Conservation (phyloP, 2,113 vertebrate genomes). For the Rana temporaria region DNA sequence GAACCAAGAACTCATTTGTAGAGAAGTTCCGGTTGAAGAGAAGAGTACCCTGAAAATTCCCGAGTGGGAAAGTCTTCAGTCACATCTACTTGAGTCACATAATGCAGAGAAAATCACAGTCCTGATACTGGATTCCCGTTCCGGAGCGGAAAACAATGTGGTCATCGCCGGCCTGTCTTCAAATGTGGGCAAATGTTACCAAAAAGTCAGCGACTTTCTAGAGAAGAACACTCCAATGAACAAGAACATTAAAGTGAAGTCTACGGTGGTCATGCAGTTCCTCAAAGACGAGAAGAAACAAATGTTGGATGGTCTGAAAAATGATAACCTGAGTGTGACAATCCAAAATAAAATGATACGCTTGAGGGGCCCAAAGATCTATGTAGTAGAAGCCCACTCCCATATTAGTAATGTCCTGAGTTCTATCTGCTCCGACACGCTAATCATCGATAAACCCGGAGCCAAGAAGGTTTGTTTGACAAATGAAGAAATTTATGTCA, state of each 20-base stretch:
- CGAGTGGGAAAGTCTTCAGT: conserved; percentile 72
- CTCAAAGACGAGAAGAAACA: conserved; percentile 63
- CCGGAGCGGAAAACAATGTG: conserved; percentile 63
- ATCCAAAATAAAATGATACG: conserved; percentile 58
- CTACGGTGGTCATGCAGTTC: conserved; percentile 66
- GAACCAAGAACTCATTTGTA: conserved; percentile 60
- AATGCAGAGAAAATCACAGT: conserved; percentile 59
- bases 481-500: conserved; percentile 61
- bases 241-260: conserved; percentile 63
- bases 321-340: conserved; percentile 63
- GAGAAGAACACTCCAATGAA: conserved; percentile 68
- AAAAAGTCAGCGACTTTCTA: conserved; percentile 72
- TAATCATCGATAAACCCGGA: conserved; percentile 74
- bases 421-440: conserved; percentile 62
- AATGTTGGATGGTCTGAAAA: conserved; percentile 58
- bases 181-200: conserved; percentile 61
- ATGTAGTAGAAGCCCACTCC: conserved; percentile 63
- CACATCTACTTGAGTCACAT: conserved; percentile 57
- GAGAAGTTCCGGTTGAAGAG: conserved; percentile 70
- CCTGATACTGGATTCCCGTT: conserved; percentile 57
- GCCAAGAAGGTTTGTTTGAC: conserved; percentile 74
- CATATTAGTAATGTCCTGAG: conserved; percentile 60
- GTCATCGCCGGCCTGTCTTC: conserved; percentile 73
- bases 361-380: conserved; percentile 73
- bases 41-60: conserved; percentile 60